These are phyloP conservation scores for Meganola albula DNA, from an alignment of 2,888 invertebrate species.

Conservation along the genomic window DNA sequence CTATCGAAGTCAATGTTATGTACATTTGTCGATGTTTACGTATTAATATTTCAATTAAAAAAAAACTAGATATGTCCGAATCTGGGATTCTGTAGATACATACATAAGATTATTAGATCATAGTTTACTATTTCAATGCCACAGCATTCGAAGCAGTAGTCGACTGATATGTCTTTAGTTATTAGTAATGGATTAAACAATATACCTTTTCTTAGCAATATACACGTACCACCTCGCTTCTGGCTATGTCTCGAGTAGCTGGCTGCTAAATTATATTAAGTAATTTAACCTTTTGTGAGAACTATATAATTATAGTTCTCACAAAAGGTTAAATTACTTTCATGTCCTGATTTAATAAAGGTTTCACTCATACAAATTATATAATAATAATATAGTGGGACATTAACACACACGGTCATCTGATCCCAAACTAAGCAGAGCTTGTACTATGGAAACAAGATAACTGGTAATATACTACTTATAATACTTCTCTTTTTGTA, in stretches of 20 bases:
- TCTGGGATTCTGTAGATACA: slow-evolving; percentile 1
- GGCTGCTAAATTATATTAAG: not conserved
- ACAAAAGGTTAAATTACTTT: slow-evolving; percentile 1
- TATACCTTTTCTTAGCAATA: not conserved
- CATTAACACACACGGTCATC: too few relatives aligned
- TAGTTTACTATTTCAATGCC: not conserved
- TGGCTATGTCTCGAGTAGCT: not conserved
- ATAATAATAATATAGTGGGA: too few relatives aligned
- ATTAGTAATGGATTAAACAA: not conserved
- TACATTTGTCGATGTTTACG: not conserved
- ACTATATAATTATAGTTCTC: too few relatives aligned
- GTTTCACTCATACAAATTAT: not conserved
- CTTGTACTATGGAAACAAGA: too few relatives aligned
- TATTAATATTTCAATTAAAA: not conserved
- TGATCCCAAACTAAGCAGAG: too few relatives aligned
- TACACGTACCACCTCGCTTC: not conserved
- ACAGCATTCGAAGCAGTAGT: slow-evolving; percentile 1
- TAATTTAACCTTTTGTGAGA: too few relatives aligned
- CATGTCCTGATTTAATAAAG: slow-evolving; percentile 1
- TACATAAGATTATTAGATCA: not conserved
- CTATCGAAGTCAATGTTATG: not conserved
- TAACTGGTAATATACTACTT: too few relatives aligned
- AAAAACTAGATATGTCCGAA: not conserved
- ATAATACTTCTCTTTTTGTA: too few relatives aligned
- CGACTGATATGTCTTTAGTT: not conserved